Evolutionary conservation across 2,797 vertebrate genomes (phyloP), one percentile per base, ranked within the genome.

Genomic region (Distichodus sexfasciatus): DNA sequence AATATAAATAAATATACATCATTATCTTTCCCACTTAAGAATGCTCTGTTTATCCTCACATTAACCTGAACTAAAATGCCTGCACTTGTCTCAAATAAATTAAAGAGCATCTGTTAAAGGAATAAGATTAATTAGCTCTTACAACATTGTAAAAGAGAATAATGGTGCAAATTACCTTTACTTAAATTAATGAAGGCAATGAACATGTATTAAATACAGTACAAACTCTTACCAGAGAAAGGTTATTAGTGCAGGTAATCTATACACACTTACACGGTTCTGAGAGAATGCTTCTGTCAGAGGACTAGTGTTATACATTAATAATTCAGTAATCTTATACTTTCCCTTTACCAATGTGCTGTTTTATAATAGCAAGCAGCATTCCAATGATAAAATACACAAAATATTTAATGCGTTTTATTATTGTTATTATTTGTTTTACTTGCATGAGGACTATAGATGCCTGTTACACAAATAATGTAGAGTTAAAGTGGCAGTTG

Each of bases 271-370:
- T 33, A 57, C 33, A 57, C 19, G 36, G 53, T 11, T 36, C 31
- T 36, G 6, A 21, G 48, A 23, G 15, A 31, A 14, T 38, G 51
- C 15, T 19, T 12, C 33, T 33, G 38, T 38, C 33, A 23, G 19
- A 38, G 19, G 9, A 23, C 8, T 33, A 38, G 33, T 55, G 36
- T 15, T 21, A 17, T 21, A 9, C 5, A 55, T 55, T 36, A 55
- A 55, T 36, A 36, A 57, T 36, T 57, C 53, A 57, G 33, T 38
- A 57, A 38, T 57, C 53, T 19, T 57, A n/a, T n/a, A n/a, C n/a
- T n/a, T n/a, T n/a, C n/a, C 31, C 17, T 55, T 36, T 21, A 55
- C 31, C 15, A 36, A 3, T 6, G 5, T 14, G 33, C 10, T 36
- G 10, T 36, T 17, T n/a, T 11, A 5, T 21, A 9, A 36, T n/a